Conservation (phyloP, 2,888 invertebrate genomes). For the Stenurella melanura region DNA sequence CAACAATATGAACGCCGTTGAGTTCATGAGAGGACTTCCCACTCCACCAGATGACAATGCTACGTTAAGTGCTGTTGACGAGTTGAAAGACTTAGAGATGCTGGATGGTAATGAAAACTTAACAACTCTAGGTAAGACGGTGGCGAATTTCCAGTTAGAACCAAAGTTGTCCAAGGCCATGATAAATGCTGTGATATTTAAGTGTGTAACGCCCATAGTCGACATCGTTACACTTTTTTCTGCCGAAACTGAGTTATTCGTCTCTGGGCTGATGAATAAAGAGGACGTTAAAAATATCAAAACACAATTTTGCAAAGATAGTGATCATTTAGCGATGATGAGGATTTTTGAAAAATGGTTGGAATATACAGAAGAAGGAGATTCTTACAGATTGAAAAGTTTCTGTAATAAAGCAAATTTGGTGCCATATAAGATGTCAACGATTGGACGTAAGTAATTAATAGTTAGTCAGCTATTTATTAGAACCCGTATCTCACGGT, state of each 20-base stretch:
- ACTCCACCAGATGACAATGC: constrained; percentile 77
- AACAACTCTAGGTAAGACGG: constrained; percentile 77
- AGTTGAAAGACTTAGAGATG: constrained; percentile 77
- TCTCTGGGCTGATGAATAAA: constrained; percentile 73
- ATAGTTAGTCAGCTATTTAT: too few species aligned
- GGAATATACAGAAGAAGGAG: constrained; percentile 63
- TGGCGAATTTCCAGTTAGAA: constrained; percentile 75
- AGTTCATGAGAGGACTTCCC: constrained; percentile 78
- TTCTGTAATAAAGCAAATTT: constrained; percentile 74
- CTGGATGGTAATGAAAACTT: constrained; percentile 78
- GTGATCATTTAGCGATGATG: constrained; percentile 80
- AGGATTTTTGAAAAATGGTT: constrained; percentile 77
- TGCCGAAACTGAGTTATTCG: constrained; percentile 76
- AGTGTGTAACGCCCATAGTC: constrained; percentile 75
- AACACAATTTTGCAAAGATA: constrained; percentile 74
- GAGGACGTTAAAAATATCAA: constrained; percentile 76
- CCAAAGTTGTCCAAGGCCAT: constrained; percentile 79
- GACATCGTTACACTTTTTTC: constrained; percentile 74
- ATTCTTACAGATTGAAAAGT: constrained; percentile 61
- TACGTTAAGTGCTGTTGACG: constrained; percentile 77
- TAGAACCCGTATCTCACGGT: too few species aligned
- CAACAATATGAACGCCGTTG: constrained; percentile 75
- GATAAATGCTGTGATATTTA: constrained; percentile 77
- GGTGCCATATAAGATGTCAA: constrained; percentile 74
- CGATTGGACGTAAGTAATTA: constrained; percentile 74